Base-by-base conservation (phyloP, 37 sponge, comb jelly and placozoan species). In the Halichondria panicea region DNA sequence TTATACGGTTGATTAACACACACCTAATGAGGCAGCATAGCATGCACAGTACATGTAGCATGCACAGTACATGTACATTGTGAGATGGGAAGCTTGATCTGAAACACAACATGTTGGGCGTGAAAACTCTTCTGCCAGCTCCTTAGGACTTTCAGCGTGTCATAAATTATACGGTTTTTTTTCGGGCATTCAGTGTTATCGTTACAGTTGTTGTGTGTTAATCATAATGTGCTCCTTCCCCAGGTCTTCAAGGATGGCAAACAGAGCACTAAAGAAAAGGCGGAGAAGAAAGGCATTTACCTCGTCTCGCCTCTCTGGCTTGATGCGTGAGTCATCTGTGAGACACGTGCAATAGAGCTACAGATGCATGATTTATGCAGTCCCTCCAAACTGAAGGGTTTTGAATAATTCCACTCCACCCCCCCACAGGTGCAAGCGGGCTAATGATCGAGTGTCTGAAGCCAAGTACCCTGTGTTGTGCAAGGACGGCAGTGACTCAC, bases 221-320 rank as follows among this genome's bases (percentile, higher is more conserved):
- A n/a, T n/a, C n/a, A n/a, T n/a, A n/a, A n/a, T 7, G 25, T 7
- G 25, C 25, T 7, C 9, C 63, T 66, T 66, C 43, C 42, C 3
- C 48, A 85, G 87, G 70, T 88, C 15, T 88, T 82, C 45, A 80
- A 88, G 41, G 83, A 88, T 82, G 89, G 89, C 11, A 48, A 77
- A 19, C n/a, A 56, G 5, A 48, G 45, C 1, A 69, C 46, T 5
- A 67, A 34, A 13, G 81, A 82, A 33, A 81, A 61, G 43, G 89
- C 89, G 7, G 71, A 90, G 37, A 69, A 62, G 55, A 57, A 64
- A 24, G 39, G 57, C 21, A 32, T 84, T 0, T 79, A 37, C 27
- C 34, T 85, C 22, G 91, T 90, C 32, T 84, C 85, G 19, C 76
- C 75, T 4, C 57, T 90, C 24, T 90, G 91, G 91, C 69, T 90